phyloP scores from a whole-genome alignment of 2,113 vertebrate species.

The Bagarius yarrelli region DNA sequence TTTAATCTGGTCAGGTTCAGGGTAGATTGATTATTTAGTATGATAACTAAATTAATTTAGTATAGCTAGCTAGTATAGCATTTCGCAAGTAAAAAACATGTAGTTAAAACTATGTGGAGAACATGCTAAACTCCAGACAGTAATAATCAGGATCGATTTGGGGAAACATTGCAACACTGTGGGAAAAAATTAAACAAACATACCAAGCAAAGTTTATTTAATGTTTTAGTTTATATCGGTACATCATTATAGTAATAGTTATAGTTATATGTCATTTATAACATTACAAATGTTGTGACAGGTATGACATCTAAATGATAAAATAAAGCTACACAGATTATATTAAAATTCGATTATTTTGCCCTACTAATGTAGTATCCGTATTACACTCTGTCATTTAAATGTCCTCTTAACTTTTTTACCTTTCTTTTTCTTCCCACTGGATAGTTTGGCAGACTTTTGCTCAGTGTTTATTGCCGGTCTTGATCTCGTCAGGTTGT shows the following conservation, averaged over 20 bases:
- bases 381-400: constrained; percentile 33
- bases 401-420: constrained; percentile 52
- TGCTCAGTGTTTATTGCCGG: constrained; percentile 61
- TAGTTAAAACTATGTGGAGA: neutral
- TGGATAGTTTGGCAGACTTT: constrained; percentile 53
- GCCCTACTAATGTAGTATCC: neutral
- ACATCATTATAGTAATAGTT: neutral
- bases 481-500: constrained; percentile 68
- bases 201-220: neutral
- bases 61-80: too few relatives aligned
- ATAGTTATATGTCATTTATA: neutral
- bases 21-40: too few relatives aligned
- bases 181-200: neutral
- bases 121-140: neutral
- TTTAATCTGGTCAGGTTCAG: neutral
- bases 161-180: too few relatives aligned
- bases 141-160: neutral
- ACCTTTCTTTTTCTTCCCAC: constrained; percentile 66
- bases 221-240: neutral
- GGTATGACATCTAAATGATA: neutral
- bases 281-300: neutral
- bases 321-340: neutral
- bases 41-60: too few relatives aligned
- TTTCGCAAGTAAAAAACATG: too few relatives aligned
- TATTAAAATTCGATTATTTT: neutral